phyloP scores from a whole-genome alignment of 2,797 vertebrate species.

The Hephaestus fuliginosus region DNA sequence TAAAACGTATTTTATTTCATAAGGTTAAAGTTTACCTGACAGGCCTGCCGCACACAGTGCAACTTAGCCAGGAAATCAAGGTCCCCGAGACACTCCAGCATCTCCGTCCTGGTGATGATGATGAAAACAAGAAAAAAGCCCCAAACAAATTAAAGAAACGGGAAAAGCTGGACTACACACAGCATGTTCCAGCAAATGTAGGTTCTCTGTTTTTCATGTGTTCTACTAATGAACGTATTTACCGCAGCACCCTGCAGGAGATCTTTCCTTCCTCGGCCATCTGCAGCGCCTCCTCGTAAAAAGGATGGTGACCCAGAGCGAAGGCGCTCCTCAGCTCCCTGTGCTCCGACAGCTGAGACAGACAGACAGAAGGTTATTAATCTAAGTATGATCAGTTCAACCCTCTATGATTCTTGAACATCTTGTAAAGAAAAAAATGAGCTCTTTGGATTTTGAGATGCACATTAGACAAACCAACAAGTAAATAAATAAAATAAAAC shows the following conservation, averaged over 20 bases:
- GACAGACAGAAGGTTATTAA: background rate
- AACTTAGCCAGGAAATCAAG: constrained; percentile 96
- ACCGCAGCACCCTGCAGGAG: constrained; percentile 94
- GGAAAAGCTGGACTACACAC: background rate
- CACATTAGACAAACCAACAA: too few species aligned
- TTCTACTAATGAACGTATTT: background rate
- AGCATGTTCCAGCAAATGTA: background rate
- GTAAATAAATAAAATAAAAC: too few species aligned
- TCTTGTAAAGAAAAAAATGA: too few species aligned
- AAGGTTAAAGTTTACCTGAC: constrained; percentile 87
- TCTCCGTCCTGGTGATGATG: constrained; percentile 89
- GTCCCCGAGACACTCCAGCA: constrained; percentile 94
- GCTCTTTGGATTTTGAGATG: too few species aligned
- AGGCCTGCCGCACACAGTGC: constrained; percentile 95
- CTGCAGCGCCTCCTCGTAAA: constrained; percentile 95
- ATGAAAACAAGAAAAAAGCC: background rate
- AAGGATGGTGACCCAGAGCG: constrained; percentile 87
- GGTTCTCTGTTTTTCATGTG: background rate
- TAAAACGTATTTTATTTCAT: background rate
- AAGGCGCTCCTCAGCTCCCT: constrained; percentile 83
- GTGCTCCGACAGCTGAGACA: constrained; percentile 85
- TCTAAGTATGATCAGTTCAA: background rate
- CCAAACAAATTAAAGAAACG: background rate
- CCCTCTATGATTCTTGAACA: background rate
- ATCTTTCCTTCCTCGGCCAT: constrained; percentile 95